Evolutionary conservation across 2,888 invertebrate species (phyloP).

Genomic region (Amorpha juglandis): DNA sequence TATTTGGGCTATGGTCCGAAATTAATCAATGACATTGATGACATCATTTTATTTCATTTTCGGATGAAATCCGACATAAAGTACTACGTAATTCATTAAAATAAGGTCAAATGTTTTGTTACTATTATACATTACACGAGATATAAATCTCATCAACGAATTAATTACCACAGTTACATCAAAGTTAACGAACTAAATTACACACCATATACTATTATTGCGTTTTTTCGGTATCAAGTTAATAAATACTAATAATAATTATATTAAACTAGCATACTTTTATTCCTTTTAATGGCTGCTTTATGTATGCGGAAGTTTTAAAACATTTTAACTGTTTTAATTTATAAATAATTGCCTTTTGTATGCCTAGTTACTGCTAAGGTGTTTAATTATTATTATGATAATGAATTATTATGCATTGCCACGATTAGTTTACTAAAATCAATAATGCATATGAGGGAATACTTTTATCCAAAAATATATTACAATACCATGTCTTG

Average conservation of each 20-base stretch:
- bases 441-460: too few species aligned
- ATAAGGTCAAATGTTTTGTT: conserved; percentile 56
- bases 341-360: background rate
- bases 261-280: background rate
- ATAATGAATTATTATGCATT: too few species aligned
- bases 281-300: background rate
- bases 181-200: conserved; percentile 45
- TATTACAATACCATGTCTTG: too few species aligned
- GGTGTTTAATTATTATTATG: background rate
- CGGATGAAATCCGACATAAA: conserved; percentile 15
- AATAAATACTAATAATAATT: conserved; percentile 10
- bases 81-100: conserved; percentile 42
- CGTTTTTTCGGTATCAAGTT: conserved; percentile 44
- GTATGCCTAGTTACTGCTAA: background rate
- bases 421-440: too few species aligned
- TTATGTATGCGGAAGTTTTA: conserved; percentile 27
- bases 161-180: conserved; percentile 53
- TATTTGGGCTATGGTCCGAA: too few species aligned
- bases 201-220: conserved; percentile 31
- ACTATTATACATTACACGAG: conserved; percentile 54
- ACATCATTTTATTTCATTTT: too few species aligned
- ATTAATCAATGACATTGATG: background rate
- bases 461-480: too few species aligned
- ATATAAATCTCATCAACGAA: conserved; percentile 61
- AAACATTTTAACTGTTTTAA: conserved; percentile 24